Conservation (phyloP, 2,113 vertebrate genomes). For the Microtus ochrogaster region DNA sequence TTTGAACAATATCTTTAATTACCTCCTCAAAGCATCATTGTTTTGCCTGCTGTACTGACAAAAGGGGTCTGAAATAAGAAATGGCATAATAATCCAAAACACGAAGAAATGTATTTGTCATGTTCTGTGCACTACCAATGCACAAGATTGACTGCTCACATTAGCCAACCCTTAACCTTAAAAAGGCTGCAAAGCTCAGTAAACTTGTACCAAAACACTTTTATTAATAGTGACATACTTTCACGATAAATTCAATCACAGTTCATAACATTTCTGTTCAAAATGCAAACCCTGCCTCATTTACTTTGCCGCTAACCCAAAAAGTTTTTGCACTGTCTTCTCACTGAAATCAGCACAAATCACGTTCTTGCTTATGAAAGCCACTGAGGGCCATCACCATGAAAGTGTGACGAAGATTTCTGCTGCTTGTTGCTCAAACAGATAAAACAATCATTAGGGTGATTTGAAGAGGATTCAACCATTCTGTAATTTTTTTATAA, state of each 20-base stretch:
- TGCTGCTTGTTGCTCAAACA: conserved; percentile 88
- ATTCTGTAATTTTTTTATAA: conserved; percentile 87
- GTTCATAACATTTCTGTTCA: conserved; percentile 94
- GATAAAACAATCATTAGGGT: conserved; percentile 46
- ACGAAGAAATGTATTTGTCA: conserved; percentile 89
- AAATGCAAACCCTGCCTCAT: conserved; percentile 93
- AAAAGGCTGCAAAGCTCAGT: conserved; percentile 90
- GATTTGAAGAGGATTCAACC: conserved; percentile 87
- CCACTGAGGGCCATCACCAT: conserved; percentile 91
- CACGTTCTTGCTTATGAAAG: conserved; percentile 92
- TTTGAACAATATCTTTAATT: conserved; percentile 99
- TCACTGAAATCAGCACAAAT: conserved; percentile 95
- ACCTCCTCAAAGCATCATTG: conserved; percentile 99
- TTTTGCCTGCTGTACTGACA: conserved; percentile 92
- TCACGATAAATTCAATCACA: conserved; percentile 97
- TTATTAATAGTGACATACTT: conserved; percentile 99
- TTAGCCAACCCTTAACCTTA: conserved; percentile 90
- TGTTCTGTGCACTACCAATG: conserved; percentile 85
- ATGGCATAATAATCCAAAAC: conserved; percentile 89
- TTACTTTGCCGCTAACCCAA: conserved; percentile 93
- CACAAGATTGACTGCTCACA: conserved; percentile 90
- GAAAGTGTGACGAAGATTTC: conserved; percentile 90
- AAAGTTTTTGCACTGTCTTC: conserved; percentile 93
- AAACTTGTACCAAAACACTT: conserved; percentile 92
- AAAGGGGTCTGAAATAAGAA: conserved; percentile 92